Percentiles rank a stretch among this genome's conserved stretches.
Conservation (phyloP, 2,113 vertebrate genomes). For the Microcebus ravelobensis region DNA sequence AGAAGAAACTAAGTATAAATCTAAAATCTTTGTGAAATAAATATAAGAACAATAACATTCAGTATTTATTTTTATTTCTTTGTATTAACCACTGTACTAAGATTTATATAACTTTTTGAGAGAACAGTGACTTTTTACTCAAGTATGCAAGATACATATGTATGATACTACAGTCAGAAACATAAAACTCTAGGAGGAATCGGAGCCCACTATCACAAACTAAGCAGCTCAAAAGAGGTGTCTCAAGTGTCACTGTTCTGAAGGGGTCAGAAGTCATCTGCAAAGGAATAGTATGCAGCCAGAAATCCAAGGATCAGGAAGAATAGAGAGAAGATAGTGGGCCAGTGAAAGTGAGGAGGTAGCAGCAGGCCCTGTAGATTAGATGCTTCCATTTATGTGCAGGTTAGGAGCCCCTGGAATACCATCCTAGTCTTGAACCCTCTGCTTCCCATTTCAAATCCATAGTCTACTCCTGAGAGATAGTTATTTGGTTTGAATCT, state of each 20-base stretch:
- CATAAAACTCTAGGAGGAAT: not conserved
- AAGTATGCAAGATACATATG: not conserved
- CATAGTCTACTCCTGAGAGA: not conserved
- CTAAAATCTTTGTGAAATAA: not conserved
- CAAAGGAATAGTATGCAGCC: not conserved
- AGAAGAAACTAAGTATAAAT: not conserved
- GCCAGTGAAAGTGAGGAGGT: too few species aligned
- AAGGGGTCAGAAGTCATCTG: not conserved
- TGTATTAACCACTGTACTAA: not conserved
- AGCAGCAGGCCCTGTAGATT: not conserved
- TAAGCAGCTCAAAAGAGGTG: not conserved
- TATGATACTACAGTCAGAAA: not conserved
- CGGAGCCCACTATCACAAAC: not conserved
- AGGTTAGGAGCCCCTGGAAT: not conserved
- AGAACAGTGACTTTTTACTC: not conserved
- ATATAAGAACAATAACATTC: not conserved
- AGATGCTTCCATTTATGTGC: fast-evolving
- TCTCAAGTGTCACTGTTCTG: not conserved
- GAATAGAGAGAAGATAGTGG: not conserved
- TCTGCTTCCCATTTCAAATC: not conserved
- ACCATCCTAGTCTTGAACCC: not conserved
- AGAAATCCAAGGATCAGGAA: not conserved
- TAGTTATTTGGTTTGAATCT: not conserved
- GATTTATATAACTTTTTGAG: not conserved
- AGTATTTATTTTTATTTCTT: not conserved